phyloP scores from a whole-genome alignment of 2,888 invertebrate genomes.

The Stratiomys singularior region DNA sequence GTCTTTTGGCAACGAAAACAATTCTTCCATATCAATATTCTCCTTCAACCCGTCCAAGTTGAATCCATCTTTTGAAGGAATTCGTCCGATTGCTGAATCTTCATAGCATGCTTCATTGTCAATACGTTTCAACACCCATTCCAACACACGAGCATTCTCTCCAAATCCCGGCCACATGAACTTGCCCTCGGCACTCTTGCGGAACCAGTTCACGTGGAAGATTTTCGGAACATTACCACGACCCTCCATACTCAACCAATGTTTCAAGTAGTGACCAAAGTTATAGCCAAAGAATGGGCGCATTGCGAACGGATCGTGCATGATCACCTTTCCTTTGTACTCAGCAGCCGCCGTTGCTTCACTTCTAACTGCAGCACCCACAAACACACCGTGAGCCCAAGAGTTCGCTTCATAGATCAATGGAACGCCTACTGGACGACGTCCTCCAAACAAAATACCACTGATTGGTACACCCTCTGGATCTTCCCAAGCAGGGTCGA shows the following conservation, averaged over 20 bases:
- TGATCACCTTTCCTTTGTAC: constrained; percentile 87
- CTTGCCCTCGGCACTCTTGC: constrained; percentile 84
- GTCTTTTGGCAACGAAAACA: constrained; percentile 88
- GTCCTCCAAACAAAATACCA: constrained; percentile 96
- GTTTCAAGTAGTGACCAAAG: constrained; percentile 94
- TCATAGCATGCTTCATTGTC: constrained; percentile 77
- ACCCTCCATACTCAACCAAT: constrained; percentile 92
- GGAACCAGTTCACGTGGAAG: constrained; percentile 99
- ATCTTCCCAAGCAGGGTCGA: constrained; percentile 93
- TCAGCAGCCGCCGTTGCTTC: constrained; percentile 99
- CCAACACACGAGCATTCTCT: constrained; percentile 94
- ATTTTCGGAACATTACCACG: constrained; percentile 85
- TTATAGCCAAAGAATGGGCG: constrained; percentile 99
- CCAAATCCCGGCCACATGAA: constrained; percentile 99
- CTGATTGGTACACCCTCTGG: constrained; percentile 95
- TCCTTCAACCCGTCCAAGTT: constrained; percentile 77
- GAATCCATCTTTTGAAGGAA: constrained; percentile 74
- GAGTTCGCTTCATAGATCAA: constrained; percentile 90
- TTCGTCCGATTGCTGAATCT: constrained; percentile 80
- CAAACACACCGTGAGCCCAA: constrained; percentile 97
- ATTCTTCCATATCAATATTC: constrained; percentile 77
- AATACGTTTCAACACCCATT: constrained; percentile 93
- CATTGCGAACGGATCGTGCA: constrained; percentile 99
- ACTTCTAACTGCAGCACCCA: constrained; percentile 94
- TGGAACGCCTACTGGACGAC: constrained; percentile 94